Conservation (phyloP, 2,797 vertebrate genomes). For the Pipistrellus pygmaeus region DNA sequence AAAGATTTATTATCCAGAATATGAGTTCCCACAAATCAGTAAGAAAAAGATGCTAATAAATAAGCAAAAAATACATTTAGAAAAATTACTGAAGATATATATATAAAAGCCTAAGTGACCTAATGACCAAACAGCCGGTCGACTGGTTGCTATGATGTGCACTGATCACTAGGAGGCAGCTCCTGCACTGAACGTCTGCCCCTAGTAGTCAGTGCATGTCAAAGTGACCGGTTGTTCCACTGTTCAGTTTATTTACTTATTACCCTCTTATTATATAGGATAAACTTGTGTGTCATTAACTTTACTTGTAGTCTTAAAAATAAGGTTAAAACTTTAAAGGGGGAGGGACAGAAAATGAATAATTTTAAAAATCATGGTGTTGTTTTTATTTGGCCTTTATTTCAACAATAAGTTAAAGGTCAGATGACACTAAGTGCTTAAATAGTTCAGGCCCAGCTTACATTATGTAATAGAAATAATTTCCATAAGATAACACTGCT, state of each 20-base stretch:
- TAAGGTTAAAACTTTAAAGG: neutral
- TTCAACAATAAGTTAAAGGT: slow-evolving; percentile 37
- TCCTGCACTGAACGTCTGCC: no score
- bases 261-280: neutral
- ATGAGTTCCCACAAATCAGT: slow-evolving; percentile 11
- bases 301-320: slow-evolving; percentile 21
- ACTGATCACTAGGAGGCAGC: no score
- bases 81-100: neutral
- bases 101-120: no score
- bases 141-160: no score
- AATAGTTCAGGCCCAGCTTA: slow-evolving; percentile 32
- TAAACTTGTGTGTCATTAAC: neutral
- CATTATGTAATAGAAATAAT: slow-evolving; percentile 48
- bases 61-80: neutral
- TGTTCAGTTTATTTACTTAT: no score
- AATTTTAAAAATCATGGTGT: neutral
- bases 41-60: slow-evolving; percentile 12
- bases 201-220: no score
- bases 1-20: neutral
- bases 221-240: no score
- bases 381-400: slow-evolving; percentile 7
- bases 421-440: neutral
- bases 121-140: no score
- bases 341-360: neutral
- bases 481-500: slow-evolving; percentile 55